Conservation (phyloP, 1,140 invertebrate genomes). For the Drosophila kanapiae region DNA sequence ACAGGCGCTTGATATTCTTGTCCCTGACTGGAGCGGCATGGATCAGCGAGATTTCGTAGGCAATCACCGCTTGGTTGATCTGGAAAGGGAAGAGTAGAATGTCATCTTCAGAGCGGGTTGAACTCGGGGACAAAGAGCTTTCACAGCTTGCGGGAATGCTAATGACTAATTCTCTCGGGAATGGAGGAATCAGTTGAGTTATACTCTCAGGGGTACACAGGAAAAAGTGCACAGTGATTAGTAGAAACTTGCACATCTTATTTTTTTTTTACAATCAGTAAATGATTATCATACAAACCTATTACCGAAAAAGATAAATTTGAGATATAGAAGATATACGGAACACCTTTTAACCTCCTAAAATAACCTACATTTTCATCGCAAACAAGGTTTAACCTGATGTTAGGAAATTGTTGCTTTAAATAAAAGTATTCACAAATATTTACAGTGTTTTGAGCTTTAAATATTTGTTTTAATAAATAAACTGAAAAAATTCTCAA, state of each 20-base stretch:
- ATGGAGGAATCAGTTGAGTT: not conserved
- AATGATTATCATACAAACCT: too few species aligned
- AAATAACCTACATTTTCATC: too few species aligned
- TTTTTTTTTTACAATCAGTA: too few species aligned
- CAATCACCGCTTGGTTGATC: constrained; percentile 77
- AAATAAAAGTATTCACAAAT: not conserved
- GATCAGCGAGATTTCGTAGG: constrained; percentile 79
- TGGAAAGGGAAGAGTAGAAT: constrained; percentile 20
- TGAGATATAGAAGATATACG: not conserved
- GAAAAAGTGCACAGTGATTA: not conserved
- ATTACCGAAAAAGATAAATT: too few species aligned
- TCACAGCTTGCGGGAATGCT: not conserved
- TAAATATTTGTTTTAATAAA: not conserved
- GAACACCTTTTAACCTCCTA: not conserved
- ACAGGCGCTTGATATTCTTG: constrained; percentile 79
- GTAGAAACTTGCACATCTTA: not conserved
- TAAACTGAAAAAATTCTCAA: not conserved
- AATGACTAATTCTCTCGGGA: constrained; percentile 1
- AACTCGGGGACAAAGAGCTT: constrained; percentile 1
- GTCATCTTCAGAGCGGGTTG: not conserved
- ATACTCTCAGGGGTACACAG: not conserved
- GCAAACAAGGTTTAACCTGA: not conserved
- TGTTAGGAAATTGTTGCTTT: not conserved
- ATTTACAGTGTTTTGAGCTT: not conserved
- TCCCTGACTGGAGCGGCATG: constrained; percentile 70